These are phyloP conservation scores for Chaetorhynchus papuensis DNA, from an alignment of 2,113 vertebrate species.

Conservation along the genomic window DNA sequence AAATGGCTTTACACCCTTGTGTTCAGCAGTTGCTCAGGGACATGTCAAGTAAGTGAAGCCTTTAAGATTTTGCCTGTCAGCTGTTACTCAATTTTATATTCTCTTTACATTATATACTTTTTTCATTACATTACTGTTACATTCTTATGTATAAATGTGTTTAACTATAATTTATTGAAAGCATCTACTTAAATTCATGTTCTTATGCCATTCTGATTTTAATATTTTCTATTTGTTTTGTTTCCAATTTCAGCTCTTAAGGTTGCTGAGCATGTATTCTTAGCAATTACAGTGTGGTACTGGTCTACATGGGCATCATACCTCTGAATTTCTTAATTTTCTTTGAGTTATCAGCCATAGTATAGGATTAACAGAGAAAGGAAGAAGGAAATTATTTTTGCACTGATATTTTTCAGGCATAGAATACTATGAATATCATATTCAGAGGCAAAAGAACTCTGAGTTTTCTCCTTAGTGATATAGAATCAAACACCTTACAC, in stretches of 20 bases:
- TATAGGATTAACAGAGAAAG: background rate
- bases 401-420: background rate
- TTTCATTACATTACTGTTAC: background rate
- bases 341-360: background rate
- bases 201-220: background rate
- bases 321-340: background rate
- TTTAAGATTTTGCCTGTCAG: background rate
- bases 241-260: background rate
- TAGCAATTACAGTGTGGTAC: background rate
- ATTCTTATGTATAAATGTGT: background rate
- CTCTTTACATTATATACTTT: background rate
- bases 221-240: background rate
- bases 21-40: constrained; percentile 86
- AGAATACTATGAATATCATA: background rate
- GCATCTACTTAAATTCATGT: background rate
- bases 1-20: constrained; percentile 91
- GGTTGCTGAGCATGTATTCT: background rate
- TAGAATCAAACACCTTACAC: background rate
- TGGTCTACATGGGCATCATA: background rate
- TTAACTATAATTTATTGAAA: background rate
- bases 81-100: background rate
- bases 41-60: constrained; percentile 82
- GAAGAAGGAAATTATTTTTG: background rate
- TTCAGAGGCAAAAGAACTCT: background rate
- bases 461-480: background rate